phyloP scores from a whole-genome alignment of 2,113 vertebrate species.

The Myanophis thanlyinensis region DNA sequence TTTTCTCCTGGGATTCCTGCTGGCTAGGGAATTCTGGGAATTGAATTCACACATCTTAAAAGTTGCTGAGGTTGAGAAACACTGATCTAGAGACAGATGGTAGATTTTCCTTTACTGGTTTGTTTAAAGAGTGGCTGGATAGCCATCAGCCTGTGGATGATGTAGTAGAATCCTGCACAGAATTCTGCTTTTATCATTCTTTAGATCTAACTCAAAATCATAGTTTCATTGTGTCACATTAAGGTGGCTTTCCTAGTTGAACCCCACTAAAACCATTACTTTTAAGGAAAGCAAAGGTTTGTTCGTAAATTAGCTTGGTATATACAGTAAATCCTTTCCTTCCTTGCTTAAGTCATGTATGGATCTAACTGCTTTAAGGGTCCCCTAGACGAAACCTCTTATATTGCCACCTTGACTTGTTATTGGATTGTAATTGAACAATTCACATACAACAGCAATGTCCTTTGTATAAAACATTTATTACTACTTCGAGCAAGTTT shows the following conservation, averaged over 20 bases:
- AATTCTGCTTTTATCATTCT: not conserved
- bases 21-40: not conserved
- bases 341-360: not conserved
- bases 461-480: constrained; percentile 72
- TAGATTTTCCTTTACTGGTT: not conserved
- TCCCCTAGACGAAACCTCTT: not conserved
- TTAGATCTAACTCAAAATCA: not conserved
- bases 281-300: not conserved
- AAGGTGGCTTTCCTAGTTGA: not conserved
- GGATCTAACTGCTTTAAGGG: not conserved
- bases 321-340: not conserved
- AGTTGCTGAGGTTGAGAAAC: not conserved
- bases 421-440: not conserved
- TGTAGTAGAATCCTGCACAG: not conserved
- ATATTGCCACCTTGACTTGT: not conserved
- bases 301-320: not conserved
- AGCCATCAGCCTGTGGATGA: not conserved
- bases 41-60: not conserved
- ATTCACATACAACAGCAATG: constrained; percentile 30
- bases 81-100: not conserved
- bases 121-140: not conserved
- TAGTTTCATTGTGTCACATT: not conserved
- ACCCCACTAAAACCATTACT: not conserved
- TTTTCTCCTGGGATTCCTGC: not conserved
- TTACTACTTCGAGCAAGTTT: constrained; percentile 71